Evolutionary conservation across 2,888 invertebrate species (phyloP), one percentile per base, ranked within the genome.

Genomic region (Orthonevra nobilis): DNA sequence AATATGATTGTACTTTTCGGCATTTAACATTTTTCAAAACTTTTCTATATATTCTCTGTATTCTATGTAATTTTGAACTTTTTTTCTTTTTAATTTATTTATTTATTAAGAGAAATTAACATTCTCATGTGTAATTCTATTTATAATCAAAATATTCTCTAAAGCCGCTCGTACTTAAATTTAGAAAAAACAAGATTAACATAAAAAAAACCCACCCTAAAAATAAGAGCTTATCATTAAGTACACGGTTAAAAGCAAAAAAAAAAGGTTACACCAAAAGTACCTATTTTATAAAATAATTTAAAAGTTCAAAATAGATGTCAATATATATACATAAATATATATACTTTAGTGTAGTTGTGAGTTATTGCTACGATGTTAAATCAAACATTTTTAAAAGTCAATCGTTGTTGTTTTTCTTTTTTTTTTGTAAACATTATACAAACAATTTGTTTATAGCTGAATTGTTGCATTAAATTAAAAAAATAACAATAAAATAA

Each of bases 231-330:
- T 72, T 72, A 70, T 15, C 36, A 26, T 70, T 64, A 44, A 64
- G 66, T 60, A 50, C 44, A 52, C 15, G 32, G 50, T 32, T 64
- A 14, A 26, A 4, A 58, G 26, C 42, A 20, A 28, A 36, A 9
- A 5, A 68, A 40, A 28, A 32, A 32, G 40, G 56, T 68, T 42
- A 50, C 46, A 52, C 38, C 14, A 32, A 50, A 42, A 48, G 58
- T 64, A 70, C 63, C 60, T 77, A 64, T 54, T 46, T 44, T 40
- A 44, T 26, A 40, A n/a, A n/a, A 48, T 50, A 10, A 32, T 74
- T 74, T 54, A 14, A 54, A 48, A 74, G 74, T 77, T 70, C 72
- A 70, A 77, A 70, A 20, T 70, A 66, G 40, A 66, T 46, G 68
- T 68, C 74, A 72, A 70, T n/a, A n/a, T n/a, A n/a, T n/a, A n/a